phyloP scores from a whole-genome alignment of 2,797 vertebrate species.

The Todus mexicanus region DNA sequence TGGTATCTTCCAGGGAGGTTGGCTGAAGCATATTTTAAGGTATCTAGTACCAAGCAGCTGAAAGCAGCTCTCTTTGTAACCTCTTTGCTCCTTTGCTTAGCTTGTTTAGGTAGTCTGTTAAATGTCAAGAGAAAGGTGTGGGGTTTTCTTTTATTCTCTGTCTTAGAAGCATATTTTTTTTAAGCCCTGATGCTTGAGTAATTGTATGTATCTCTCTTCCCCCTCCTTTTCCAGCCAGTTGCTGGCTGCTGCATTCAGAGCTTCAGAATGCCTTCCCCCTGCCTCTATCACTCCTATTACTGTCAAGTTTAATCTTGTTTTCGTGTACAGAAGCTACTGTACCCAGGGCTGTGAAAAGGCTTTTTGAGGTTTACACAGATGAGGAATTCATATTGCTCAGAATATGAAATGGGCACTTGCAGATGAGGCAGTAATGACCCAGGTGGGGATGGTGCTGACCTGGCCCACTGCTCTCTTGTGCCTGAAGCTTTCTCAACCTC shows the following conservation, averaged over 20 bases:
- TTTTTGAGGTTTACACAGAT: constrained; percentile 6
- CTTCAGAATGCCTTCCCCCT: not conserved
- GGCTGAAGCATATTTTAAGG: not conserved
- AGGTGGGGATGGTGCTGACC: not conserved
- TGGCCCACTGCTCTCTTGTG: not conserved
- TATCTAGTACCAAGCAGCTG: not conserved
- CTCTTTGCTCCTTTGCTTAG: not conserved
- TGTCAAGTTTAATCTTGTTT: constrained; percentile 55
- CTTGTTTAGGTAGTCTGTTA: not conserved
- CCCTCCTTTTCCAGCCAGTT: not conserved
- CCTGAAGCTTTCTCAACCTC: not conserved
- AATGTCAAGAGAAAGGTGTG: constrained; percentile 19
- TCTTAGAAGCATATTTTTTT: not conserved
- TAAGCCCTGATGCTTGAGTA: not conserved
- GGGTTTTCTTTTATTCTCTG: not conserved
- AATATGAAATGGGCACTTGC: not conserved
- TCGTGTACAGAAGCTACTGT: constrained; percentile 6
- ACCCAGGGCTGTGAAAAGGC: not conserved
- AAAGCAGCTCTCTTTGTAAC: not conserved
- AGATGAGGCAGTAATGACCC: not conserved
- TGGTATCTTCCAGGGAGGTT: not conserved
- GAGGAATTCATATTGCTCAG: not conserved
- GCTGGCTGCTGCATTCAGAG: not conserved
- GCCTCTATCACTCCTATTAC: constrained; percentile 12
- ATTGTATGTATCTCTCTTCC: not conserved